Base-by-base conservation (phyloP, 2,113 vertebrate genomes). In the Sceloporus undulatus region DNA sequence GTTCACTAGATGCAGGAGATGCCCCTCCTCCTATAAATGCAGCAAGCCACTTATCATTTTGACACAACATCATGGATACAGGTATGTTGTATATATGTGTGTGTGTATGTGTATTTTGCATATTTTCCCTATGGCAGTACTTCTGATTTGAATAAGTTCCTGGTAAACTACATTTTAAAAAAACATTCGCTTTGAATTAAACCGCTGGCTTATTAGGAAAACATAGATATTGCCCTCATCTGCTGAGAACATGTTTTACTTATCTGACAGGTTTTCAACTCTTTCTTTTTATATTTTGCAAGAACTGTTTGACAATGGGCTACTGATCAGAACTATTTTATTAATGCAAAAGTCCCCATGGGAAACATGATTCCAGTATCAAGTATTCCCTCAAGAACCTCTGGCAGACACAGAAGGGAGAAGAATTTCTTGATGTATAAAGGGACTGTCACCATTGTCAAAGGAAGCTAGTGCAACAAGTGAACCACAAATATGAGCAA, bases 361-460 rank as follows among this genome's bases (percentile, higher is more conserved):
- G 97, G 91, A 93, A 94, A 90, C 86, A 81, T 96, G 95, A 96
- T 97, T 97, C 95, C 96, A 92, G 96, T 94, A 95, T 18, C 54
- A 95, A 96, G 94, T 94, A 97, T 97, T 97, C 97, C 97, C 97
- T 88, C 92, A 91, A 95, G 96, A 96, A 91, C 95, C 95, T 86
- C 95, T 96, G 94, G 95, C 89, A 96, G 94, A 95, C 91, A 91
- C 80, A 94, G 93, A 95, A 96, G 91, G 94, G 85, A 80, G 85
- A 92, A 96, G 91, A 96, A 96, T 94, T 94, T 96, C 95, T 94
- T 97, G 96, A 97, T 96, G 96, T 97, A 97, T 97, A 96, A 96
- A 97, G 96, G 96, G 91, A 62, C 93, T 97, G 97, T 97, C 96
- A 97, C 95, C 95, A 96, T 93, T 96, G 96, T 97, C 97, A 97